phyloP scores from a whole-genome alignment of 2,888 invertebrate species.

The Sinopyrophorus schimmeli region DNA sequence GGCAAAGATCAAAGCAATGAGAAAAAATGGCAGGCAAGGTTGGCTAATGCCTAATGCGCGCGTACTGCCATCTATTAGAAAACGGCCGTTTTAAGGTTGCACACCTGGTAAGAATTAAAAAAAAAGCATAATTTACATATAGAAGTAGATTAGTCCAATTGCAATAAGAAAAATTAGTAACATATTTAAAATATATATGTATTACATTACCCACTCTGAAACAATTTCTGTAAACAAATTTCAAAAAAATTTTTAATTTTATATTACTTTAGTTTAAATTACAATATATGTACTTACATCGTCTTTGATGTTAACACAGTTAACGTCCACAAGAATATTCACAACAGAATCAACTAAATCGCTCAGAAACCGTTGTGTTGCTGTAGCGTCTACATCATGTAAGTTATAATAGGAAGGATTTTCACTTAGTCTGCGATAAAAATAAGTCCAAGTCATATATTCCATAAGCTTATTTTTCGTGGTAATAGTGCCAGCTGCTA shows the following conservation, averaged over 20 bases:
- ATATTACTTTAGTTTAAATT: not conserved
- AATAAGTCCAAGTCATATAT: conserved; percentile 98
- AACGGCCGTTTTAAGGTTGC: too few relatives aligned
- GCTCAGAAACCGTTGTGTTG: conserved; percentile 77
- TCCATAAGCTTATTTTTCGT: conserved; percentile 92
- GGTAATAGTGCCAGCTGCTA: conserved; percentile 93
- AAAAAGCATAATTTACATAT: too few relatives aligned
- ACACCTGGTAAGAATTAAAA: too few relatives aligned
- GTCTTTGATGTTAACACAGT: conserved; percentile 70
- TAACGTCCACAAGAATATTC: conserved; percentile 70
- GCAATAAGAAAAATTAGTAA: too few relatives aligned
- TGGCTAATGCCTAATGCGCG: too few relatives aligned
- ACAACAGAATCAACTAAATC: conserved; percentile 79
- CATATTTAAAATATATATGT: too few relatives aligned
- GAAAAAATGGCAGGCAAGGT: too few relatives aligned
- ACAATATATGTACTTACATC: conserved; percentile 19
- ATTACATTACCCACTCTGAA: too few relatives aligned
- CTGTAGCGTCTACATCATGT: conserved; percentile 68
- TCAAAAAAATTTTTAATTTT: not conserved
- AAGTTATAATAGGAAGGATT: conserved; percentile 92
- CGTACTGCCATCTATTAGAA: too few relatives aligned
- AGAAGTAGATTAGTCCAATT: too few relatives aligned
- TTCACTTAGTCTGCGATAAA: conserved; percentile 87
- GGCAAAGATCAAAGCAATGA: too few relatives aligned
- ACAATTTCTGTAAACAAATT: too few relatives aligned